Evolutionary conservation across 1,140 invertebrate genomes (phyloP).

Genomic region (Bombus waltoni): DNA sequence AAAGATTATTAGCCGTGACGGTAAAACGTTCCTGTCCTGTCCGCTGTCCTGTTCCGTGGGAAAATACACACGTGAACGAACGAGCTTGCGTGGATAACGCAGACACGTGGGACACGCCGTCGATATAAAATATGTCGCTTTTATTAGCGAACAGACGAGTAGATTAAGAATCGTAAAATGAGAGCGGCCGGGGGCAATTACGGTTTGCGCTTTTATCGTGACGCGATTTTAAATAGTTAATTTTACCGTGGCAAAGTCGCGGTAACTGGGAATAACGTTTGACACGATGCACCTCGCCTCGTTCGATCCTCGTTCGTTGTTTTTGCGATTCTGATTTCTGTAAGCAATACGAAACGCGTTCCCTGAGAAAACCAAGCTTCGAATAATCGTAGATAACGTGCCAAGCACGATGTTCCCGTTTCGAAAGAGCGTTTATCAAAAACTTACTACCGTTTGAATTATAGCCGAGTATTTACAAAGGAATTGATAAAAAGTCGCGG

Average conservation of each 20-base stretch:
- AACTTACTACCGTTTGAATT: too few relatives aligned
- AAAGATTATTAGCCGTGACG: slow-evolving; percentile 21
- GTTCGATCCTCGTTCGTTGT: too few relatives aligned
- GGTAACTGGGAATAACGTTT: background rate
- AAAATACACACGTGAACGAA: background rate
- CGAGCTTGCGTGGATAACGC: background rate
- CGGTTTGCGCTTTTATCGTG: background rate
- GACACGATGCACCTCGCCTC: background rate
- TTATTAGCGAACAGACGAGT: slow-evolving; percentile 10
- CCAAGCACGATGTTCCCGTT: too few relatives aligned
- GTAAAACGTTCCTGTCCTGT: background rate
- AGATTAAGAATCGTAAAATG: slow-evolving; percentile 27
- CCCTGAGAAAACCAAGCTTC: too few relatives aligned
- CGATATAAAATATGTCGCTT: slow-evolving; percentile 9
- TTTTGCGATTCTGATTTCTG: too few relatives aligned
- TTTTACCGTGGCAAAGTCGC: background rate
- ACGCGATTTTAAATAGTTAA: slow-evolving; percentile 14
- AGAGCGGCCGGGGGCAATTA: background rate
- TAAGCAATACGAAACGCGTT: too few relatives aligned
- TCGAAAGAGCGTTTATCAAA: too few relatives aligned
- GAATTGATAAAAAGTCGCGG: background rate
- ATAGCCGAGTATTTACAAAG: too few relatives aligned
- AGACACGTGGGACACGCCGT: background rate
- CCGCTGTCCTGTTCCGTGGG: background rate
- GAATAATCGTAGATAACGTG: too few relatives aligned